Evolutionary conservation across 2,888 invertebrate species (phyloP).

Genomic region (Scaptomyza reducta): DNA sequence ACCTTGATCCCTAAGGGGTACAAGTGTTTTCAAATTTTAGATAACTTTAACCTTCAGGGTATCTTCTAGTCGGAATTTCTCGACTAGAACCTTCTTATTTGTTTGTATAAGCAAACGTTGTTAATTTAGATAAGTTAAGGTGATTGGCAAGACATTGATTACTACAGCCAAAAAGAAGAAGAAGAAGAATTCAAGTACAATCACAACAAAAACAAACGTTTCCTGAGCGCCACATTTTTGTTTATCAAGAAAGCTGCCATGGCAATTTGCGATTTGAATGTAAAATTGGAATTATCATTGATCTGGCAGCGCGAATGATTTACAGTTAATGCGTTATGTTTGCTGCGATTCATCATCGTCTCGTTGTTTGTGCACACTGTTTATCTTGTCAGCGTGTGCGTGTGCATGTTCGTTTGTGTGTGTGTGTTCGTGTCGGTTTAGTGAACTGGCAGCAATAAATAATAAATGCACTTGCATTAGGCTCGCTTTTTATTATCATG

Average conservation of each 20-base stretch:
- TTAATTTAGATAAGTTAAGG: conserved; percentile 26
- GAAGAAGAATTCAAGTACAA: neutral
- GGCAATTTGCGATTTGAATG: neutral
- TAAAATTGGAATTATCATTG: neutral
- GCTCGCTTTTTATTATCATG: conserved; percentile 19
- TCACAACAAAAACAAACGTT: neutral
- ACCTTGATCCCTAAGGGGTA: no score
- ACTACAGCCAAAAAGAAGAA: neutral
- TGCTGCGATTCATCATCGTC: neutral
- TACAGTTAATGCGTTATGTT: conserved; percentile 3
- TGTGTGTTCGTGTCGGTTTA: no score
- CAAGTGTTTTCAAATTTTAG: no score
- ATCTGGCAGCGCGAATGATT: conserved; percentile 2
- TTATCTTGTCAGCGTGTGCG: neutral
- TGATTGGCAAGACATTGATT: conserved; percentile 18
- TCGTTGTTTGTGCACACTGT: neutral
- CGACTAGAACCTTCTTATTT: no score
- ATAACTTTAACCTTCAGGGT: no score
- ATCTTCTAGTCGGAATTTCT: no score
- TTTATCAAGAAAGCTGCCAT: neutral
- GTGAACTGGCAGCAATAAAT: conserved; percentile 1
- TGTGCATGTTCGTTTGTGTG: neutral
- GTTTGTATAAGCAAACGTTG: conserved; percentile 5
- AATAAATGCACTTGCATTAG: conserved; percentile 41
- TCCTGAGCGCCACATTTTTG: neutral